A percentile compares a stretch with the other conserved stretches of the same genome.
Evolutionary conservation across 2,888 invertebrate species (phyloP).

Genomic region (Pasiphila rectangulata): DNA sequence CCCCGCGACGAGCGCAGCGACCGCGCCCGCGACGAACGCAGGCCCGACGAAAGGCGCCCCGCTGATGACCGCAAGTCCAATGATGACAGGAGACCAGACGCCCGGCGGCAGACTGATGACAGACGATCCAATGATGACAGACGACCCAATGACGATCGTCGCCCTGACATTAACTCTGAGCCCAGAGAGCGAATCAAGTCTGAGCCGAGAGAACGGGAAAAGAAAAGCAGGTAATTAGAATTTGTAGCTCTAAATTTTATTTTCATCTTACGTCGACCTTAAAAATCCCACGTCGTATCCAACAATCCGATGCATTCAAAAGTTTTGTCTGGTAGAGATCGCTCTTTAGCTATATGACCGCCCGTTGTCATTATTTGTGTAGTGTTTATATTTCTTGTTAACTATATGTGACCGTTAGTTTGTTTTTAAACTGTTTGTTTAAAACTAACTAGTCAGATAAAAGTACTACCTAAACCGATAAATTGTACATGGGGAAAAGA

Average conservation of each 20-base stretch:
- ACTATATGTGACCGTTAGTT: too few species aligned
- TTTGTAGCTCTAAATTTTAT: neutral
- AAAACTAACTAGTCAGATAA: too few species aligned
- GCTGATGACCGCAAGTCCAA: conserved; percentile 3
- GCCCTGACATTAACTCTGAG: conserved; percentile 32
- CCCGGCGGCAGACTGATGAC: neutral
- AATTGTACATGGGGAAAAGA: too few species aligned
- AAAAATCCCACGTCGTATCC: too few species aligned
- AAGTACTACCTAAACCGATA: too few species aligned
- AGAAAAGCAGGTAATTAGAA: conserved; percentile 51
- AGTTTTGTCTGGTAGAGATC: too few species aligned
- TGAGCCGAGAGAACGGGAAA: conserved; percentile 42
- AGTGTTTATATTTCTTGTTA: too few species aligned
- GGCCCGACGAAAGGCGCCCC: conserved; percentile 8
- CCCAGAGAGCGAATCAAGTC: conserved; percentile 32
- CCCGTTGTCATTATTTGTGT: too few species aligned
- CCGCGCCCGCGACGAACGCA: conserved; percentile 14
- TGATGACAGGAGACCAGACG: neutral
- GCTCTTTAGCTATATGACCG: too few species aligned
- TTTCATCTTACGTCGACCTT: too few species aligned
- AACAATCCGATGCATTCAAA: too few species aligned
- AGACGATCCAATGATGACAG: conserved; percentile 1
- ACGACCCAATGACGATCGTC: conserved; percentile 17
- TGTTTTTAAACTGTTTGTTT: too few species aligned
- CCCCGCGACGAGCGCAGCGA: conserved; percentile 28